These are phyloP conservation scores for Leucania comma DNA, from an alignment of 2,888 invertebrate species.

Conservation along the genomic window DNA sequence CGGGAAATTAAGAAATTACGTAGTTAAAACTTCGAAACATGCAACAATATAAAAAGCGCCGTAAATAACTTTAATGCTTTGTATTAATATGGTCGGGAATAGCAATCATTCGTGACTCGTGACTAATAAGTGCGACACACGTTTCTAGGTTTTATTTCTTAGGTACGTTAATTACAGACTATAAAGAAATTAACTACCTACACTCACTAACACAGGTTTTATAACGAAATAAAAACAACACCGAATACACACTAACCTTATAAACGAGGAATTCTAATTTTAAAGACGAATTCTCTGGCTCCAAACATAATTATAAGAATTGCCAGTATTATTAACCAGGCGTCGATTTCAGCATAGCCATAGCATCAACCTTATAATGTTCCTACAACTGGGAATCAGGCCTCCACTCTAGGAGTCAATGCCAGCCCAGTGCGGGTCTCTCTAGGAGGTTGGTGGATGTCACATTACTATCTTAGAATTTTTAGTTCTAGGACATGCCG, in stretches of 20 bases:
- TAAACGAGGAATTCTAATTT: background rate
- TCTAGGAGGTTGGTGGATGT: too few relatives aligned
- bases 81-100: constrained; percentile 48
- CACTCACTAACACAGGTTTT: constrained; percentile 18
- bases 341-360: too few relatives aligned
- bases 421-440: too few relatives aligned
- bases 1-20: constrained; percentile 7
- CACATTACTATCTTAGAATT: too few relatives aligned
- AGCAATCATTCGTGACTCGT: constrained; percentile 59
- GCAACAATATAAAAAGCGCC: constrained; percentile 31
- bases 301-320: too few relatives aligned
- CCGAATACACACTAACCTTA: background rate
- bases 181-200: constrained; percentile 45
- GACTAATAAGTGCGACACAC: constrained; percentile 57
- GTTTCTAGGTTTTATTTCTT: constrained; percentile 42
- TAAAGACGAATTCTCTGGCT: too few relatives aligned
- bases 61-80: constrained; percentile 44
- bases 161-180: constrained; percentile 45
- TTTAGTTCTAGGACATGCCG: too few relatives aligned
- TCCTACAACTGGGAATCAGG: too few relatives aligned
- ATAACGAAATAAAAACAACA: constrained; percentile 20
- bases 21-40: constrained; percentile 26
- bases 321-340: too few relatives aligned
- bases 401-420: too few relatives aligned
- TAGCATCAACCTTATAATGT: too few relatives aligned